Conservation (phyloP, 2,888 invertebrate species). For the Agapostemon virescens region DNA sequence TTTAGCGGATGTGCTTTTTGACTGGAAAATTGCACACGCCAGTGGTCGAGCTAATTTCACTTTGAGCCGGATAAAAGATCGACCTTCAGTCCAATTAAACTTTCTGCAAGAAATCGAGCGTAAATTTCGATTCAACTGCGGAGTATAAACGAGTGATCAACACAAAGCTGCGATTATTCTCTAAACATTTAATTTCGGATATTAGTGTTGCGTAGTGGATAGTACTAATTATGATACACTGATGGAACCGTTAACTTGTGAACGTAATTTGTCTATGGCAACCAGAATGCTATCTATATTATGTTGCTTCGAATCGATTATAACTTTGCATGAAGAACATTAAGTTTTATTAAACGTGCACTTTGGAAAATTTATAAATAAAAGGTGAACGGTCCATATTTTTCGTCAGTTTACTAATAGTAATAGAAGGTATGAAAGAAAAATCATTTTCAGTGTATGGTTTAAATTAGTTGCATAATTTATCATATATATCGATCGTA, state of each 20-base stretch:
- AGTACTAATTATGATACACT: not conserved
- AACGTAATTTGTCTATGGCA: not conserved
- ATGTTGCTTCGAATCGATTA: no score
- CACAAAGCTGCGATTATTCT: constrained; percentile 9
- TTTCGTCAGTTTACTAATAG: no score
- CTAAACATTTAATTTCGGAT: not conserved
- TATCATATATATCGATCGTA: no score
- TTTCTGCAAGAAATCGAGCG: constrained; percentile 36
- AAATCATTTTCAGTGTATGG: no score
- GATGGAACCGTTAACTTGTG: no score
- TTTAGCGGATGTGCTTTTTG: constrained; percentile 19
- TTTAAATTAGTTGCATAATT: no score
- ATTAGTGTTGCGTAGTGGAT: not conserved
- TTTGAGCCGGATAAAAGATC: constrained; percentile 22
- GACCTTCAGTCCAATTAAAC: constrained; percentile 29
- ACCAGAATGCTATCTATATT: no score
- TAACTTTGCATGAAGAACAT: no score
- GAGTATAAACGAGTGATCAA: constrained; percentile 8
- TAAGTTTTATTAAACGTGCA: no score
- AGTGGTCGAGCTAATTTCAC: constrained; percentile 36
- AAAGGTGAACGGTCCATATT: no score
- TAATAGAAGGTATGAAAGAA: no score
- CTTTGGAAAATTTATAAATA: no score
- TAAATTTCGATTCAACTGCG: constrained; percentile 33
- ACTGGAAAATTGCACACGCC: constrained; percentile 24